These are phyloP conservation scores for Apamea monoglypha DNA, from an alignment of 2,888 invertebrate genomes.

Conservation along the genomic window DNA sequence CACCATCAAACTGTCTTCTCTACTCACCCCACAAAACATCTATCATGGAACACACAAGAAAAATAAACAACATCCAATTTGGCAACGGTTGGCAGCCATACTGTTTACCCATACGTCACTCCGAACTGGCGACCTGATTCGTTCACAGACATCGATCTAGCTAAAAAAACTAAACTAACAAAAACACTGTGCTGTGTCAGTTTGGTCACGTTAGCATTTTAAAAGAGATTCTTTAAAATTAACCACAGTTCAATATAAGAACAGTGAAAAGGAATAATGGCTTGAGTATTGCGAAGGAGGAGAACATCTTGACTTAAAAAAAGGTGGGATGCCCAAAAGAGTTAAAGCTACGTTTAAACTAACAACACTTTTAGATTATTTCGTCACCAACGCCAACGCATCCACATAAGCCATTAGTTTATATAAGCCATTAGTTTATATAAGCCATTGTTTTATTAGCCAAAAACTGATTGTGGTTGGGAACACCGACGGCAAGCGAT, in stretches of 20 bases:
- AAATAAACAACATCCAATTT: constrained; percentile 56
- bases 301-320: not conserved
- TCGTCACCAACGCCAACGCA: not conserved
- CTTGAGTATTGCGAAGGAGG: not conserved
- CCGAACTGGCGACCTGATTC: constrained; percentile 52
- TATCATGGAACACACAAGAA: constrained; percentile 26
- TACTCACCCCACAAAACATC: constrained; percentile 7
- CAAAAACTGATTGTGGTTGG: no score
- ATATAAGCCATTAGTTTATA: no score
- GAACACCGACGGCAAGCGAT: no score
- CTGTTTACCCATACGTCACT: constrained; percentile 63
- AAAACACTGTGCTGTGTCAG: constrained; percentile 21
- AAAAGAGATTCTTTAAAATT: not conserved
- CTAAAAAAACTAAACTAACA: constrained; percentile 36
- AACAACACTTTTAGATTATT: not conserved
- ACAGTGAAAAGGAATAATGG: not conserved
- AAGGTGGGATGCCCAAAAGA: not conserved
- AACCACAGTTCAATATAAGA: not conserved
- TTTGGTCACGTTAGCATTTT: constrained; percentile 51
- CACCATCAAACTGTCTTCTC: constrained; percentile 5
- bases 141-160: constrained; percentile 38
- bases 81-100: constrained; percentile 45
- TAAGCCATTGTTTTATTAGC: no score
- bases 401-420: not conserved
- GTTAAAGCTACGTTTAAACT: not conserved